phyloP scores from a whole-genome alignment of 2,113 vertebrate species.

The Dendropsophus ebraccatus region DNA sequence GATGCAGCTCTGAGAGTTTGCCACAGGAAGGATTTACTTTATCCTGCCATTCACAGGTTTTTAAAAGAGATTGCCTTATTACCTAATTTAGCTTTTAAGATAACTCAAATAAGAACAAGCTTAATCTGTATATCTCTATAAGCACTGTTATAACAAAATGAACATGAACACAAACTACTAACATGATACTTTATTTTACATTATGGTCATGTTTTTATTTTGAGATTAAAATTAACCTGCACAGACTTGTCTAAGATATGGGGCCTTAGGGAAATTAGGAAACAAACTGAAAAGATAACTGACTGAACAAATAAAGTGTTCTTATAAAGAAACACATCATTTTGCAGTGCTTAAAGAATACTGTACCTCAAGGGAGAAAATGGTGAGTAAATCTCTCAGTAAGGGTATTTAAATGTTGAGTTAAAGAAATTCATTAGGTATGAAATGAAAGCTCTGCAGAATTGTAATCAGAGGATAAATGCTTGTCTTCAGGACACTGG shows the following conservation, averaged over 20 bases:
- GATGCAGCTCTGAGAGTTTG: too few relatives aligned
- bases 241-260: conserved; percentile 30
- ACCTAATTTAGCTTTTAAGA: neutral
- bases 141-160: neutral
- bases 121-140: conserved; percentile 8
- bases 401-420: conserved; percentile 38
- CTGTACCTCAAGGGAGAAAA: conserved; percentile 27
- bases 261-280: conserved; percentile 45
- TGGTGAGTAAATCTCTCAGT: conserved; percentile 31
- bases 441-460: conserved; percentile 29
- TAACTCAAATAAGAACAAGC: neutral
- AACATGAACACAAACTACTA: neutral
- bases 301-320: conserved; percentile 44
- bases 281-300: conserved; percentile 37
- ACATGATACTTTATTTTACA: conserved; percentile 33
- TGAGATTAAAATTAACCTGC: conserved; percentile 30
- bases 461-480: conserved; percentile 34
- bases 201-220: conserved; percentile 29
- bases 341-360: conserved; percentile 43
- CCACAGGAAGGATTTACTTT: neutral
- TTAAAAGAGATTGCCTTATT: neutral
- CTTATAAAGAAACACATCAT: conserved; percentile 37
- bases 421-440: conserved; percentile 46
- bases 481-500: neutral
- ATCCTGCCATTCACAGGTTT: neutral